Evolutionary conservation across 2,888 invertebrate genomes (phyloP).

Genomic region (Stenurella melanura): DNA sequence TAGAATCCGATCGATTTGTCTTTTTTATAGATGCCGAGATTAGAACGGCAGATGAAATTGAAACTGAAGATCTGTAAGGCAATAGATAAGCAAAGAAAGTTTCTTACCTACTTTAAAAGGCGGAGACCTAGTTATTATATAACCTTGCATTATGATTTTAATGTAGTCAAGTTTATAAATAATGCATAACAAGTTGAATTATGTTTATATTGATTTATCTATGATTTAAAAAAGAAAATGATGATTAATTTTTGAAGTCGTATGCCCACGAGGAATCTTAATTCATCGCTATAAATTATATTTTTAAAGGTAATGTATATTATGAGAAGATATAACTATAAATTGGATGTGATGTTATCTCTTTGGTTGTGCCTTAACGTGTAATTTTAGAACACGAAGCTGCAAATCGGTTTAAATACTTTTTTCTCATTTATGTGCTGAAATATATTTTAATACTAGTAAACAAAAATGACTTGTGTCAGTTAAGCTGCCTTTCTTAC

Average conservation of each 20-base stretch:
- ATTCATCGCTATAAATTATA: neutral
- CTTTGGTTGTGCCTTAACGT: neutral
- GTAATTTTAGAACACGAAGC: no score
- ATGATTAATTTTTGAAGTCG: neutral
- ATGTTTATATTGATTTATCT: neutral
- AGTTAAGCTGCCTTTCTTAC: no score
- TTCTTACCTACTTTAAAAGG: neutral
- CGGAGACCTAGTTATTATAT: neutral
- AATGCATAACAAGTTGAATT: neutral
- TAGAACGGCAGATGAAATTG: slow-evolving; percentile 11
- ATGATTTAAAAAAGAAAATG: neutral
- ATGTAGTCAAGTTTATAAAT: neutral
- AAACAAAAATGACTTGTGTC: neutral
- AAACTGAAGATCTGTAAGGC: neutral
- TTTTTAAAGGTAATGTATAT: neutral
- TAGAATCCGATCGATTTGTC: slow-evolving; percentile 43
- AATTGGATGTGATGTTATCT: slow-evolving; percentile 1
- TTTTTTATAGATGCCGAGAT: slow-evolving; percentile 35
- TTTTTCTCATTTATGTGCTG: no score
- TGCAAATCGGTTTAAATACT: no score
- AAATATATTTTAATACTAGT: neutral
- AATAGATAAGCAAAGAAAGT: neutral
- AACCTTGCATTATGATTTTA: neutral
- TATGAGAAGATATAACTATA: neutral
- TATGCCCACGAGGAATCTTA: neutral